phyloP scores from a whole-genome alignment of 2,797 vertebrate genomes.

The Gorsachius magnificus region DNA sequence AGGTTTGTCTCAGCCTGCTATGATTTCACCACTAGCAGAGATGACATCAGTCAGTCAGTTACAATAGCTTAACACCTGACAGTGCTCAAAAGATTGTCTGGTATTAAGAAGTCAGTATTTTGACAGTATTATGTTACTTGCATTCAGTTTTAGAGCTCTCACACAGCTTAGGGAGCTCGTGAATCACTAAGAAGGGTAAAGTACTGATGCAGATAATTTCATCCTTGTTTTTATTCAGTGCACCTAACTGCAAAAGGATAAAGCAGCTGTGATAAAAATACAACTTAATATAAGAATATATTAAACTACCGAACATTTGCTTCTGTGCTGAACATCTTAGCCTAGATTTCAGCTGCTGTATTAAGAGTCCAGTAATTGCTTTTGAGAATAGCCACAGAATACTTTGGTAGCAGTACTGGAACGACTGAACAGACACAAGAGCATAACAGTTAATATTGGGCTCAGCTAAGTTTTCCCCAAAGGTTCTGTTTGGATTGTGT shows the following conservation, averaged over 20 bases:
- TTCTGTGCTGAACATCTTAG: not conserved
- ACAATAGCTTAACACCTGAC: rapidly evolving
- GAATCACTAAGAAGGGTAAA: not conserved
- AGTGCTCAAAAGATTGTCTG: not conserved
- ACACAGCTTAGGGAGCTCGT: not conserved
- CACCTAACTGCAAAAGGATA: not conserved
- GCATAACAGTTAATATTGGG: not conserved
- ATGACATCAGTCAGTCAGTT: not conserved
- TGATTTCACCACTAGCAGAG: not conserved
- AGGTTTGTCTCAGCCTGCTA: not conserved
- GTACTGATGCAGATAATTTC: not conserved
- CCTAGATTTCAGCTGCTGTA: not conserved
- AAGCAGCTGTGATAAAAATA: not conserved
- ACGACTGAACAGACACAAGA: not conserved
- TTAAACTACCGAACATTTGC: not conserved
- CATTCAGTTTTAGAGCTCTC: not conserved
- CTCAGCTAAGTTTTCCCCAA: not conserved
- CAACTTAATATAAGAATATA: not conserved
- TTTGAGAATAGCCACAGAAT: not conserved
- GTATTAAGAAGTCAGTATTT: not conserved
- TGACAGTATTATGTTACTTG: not conserved
- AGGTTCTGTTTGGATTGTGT: not conserved
- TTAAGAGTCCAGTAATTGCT: not conserved
- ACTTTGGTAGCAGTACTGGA: not conserved
- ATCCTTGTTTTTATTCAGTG: not conserved